Evolutionary conservation across 2,113 vertebrate species (phyloP), one percentile per base, ranked within the genome.

Genomic region (Sebastes fasciatus): DNA sequence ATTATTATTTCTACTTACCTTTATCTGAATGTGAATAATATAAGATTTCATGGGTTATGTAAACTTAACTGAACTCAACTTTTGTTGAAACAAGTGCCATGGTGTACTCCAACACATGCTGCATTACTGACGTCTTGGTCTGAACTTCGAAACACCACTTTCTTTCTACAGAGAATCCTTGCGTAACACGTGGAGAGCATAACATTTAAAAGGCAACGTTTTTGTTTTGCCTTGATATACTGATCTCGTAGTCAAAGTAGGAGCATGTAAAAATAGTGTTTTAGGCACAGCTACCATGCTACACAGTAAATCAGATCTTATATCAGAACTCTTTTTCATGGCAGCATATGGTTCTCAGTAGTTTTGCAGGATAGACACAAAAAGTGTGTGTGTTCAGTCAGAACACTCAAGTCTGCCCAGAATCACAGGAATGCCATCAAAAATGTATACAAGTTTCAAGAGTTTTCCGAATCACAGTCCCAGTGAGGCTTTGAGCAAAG

Each of bases 401-500:
- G 19, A 86, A 69, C 61, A 76, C 61, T 87, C 48, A 89, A 66
- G 84, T 78, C 52, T 78, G 60, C 68, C 34, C 23, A 11, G 67
- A 72, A 72, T 87, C 34, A 54, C 4, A 66, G 12, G 55, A 77
- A 71, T 45, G 45, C 40, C 48, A 48, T 74, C 19, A 74, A 43
- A 75, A 74, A 45, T 52, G 43, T 48, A 8, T 72, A 85, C 49
- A 74, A 61, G 70, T 77, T 58, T 68, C 62, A 55, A n/a, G 49
- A 23, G 34, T 79, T 61, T 66, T 86, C 16, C 3, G 46, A 13
- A 78, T 98, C 93, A 99, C 89, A 99, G 94, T 89, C 98, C 98
- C 90, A 99, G 93, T 0, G 97, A 98, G 14, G 96, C 96, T 95
- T 97, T 99, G 54, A 99, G 92, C 87, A 99, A 92, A 0, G 97